A percentile compares a stretch with the other conserved stretches of the same genome.
phyloP scores from a whole-genome alignment of 2,113 vertebrate species.

The Aspiorhynchus laticeps region DNA sequence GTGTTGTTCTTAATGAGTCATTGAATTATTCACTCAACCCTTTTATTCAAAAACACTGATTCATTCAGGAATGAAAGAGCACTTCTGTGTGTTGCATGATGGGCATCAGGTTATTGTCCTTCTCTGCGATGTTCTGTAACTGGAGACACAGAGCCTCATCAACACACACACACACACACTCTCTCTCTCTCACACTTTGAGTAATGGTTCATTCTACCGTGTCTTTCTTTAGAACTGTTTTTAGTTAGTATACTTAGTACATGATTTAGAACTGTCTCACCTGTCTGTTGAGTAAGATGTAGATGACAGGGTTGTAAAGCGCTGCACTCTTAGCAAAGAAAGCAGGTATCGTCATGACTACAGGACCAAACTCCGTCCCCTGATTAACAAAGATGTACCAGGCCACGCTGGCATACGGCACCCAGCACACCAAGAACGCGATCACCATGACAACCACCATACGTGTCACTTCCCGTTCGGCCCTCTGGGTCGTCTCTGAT shows the following conservation, averaged over 20 bases:
- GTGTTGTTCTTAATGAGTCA: not conserved
- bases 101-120: no score
- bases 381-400: conserved; percentile 96
- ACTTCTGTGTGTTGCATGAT: not conserved
- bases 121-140: no score
- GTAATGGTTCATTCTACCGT: not conserved
- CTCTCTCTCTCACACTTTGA: no score
- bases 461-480: conserved; percentile 93
- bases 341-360: conserved; percentile 91
- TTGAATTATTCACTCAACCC: not conserved
- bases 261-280: conserved; percentile 65
- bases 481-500: conserved; percentile 94
- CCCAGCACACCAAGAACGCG: conserved; percentile 92
- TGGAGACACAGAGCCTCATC: no score
- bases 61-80: not conserved
- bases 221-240: not conserved
- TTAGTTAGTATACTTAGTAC: not conserved
- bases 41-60: not conserved
- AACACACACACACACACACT: no score
- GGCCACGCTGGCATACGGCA: conserved; percentile 89
- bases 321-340: conserved; percentile 94
- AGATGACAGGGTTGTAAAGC: conserved; percentile 96
- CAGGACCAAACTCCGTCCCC: conserved; percentile 87
- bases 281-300: conserved; percentile 97
- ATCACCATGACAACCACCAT: conserved; percentile 97